These are phyloP conservation scores for Melanotaenia duboulayi DNA, from an alignment of 2,113 vertebrate species.

Conservation along the genomic window DNA sequence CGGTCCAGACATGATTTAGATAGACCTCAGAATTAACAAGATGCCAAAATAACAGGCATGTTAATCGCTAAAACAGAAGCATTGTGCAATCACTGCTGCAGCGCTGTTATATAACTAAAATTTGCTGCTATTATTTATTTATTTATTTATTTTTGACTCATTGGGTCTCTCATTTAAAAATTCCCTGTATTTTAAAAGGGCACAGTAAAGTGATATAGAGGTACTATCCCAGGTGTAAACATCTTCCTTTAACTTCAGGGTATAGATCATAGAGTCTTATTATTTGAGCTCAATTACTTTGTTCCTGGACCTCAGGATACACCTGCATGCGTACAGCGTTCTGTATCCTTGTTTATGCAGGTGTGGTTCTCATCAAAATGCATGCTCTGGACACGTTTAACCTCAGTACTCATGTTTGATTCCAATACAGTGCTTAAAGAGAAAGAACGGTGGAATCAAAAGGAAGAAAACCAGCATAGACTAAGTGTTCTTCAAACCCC, in stretches of 20 bases:
- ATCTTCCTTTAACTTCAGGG: not conserved
- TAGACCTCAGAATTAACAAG: not conserved
- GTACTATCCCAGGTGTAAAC: not conserved
- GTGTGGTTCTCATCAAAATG: not conserved
- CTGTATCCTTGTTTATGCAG: not conserved
- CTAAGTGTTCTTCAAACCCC: not conserved
- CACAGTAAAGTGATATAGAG: no score
- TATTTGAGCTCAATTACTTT: no score
- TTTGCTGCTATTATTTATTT: slow-evolving; percentile 13
- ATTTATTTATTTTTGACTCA: slow-evolving; percentile 9
- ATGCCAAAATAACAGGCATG: not conserved
- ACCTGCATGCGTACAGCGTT: not conserved
- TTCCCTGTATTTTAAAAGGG: not conserved
- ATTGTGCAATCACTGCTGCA: not conserved
- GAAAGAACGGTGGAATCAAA: not conserved
- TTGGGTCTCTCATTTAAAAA: slow-evolving; percentile 8
- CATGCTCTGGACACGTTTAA: slow-evolving; percentile 2
- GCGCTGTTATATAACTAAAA: slow-evolving; percentile 17
- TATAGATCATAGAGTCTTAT: no score
- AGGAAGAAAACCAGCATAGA: not conserved
- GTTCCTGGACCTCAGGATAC: no score
- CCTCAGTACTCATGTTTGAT: not conserved
- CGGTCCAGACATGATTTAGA: not conserved
- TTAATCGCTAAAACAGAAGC: no score
- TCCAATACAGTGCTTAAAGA: not conserved